Percentiles rank a stretch among this genome's conserved stretches.
These are phyloP conservation scores for Synodontis membranacea DNA, from an alignment of 2,113 vertebrate genomes.

Conservation along the genomic window DNA sequence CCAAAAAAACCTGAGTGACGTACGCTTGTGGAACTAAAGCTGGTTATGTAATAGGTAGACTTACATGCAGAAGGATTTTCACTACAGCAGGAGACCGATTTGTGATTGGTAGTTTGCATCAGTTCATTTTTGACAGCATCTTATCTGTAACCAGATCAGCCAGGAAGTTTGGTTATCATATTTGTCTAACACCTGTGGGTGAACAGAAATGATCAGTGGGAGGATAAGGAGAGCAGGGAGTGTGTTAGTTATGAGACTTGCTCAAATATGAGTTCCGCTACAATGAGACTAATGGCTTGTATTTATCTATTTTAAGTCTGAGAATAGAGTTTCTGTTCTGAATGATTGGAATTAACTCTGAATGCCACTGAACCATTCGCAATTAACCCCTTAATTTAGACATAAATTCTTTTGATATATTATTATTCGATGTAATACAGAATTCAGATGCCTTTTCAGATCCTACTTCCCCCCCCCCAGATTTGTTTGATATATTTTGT, in stretches of 20 bases:
- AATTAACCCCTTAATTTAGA: not conserved
- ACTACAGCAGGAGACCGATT: not conserved
- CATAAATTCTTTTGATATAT: not conserved
- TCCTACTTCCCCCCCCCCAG: not conserved
- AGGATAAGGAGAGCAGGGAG: not conserved
- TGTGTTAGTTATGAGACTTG: not conserved
- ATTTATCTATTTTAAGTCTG: not conserved
- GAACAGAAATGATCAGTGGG: not conserved
- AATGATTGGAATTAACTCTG: too few relatives aligned
- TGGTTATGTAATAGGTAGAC: not conserved
- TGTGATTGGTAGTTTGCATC: not conserved
- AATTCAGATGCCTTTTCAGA: not conserved
- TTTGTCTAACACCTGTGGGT: not conserved
- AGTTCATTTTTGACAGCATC: not conserved
- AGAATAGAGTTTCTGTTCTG: too few relatives aligned
- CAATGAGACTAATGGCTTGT: not conserved
- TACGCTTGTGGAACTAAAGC: not conserved
- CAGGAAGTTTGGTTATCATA: not conserved
- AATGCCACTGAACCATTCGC: not conserved
- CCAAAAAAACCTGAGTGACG: not conserved
- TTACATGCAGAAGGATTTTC: not conserved
- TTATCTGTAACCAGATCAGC: not conserved
- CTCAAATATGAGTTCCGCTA: not conserved
- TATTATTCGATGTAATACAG: not conserved
- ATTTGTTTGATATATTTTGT: too few relatives aligned